phyloP scores from a whole-genome alignment of 2,888 invertebrate species.

The Anaspis maculata region DNA sequence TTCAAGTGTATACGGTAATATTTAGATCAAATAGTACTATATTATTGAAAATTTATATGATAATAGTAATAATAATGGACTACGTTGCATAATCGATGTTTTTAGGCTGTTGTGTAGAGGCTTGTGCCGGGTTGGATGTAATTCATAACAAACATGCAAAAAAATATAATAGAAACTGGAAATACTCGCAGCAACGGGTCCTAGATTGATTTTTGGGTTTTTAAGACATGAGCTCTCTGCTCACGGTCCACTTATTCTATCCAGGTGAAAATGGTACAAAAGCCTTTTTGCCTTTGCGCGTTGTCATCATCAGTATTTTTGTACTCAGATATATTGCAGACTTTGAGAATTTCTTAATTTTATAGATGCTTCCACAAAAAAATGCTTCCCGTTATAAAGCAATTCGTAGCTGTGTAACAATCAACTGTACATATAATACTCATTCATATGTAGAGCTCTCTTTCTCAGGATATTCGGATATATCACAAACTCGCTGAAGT shows the following conservation, averaged over 20 bases:
- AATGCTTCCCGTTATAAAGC: slow-evolving; percentile 30
- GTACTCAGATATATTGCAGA: slow-evolving; percentile 31
- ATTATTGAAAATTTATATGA: slow-evolving; percentile 12
- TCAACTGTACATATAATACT: slow-evolving; percentile 10
- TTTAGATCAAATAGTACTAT: slow-evolving; percentile 22
- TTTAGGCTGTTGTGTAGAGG: slow-evolving; percentile 32
- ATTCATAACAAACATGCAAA: too few relatives aligned
- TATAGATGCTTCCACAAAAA: slow-evolving; percentile 33
- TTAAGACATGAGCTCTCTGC: neutral
- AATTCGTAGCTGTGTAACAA: slow-evolving; percentile 18
- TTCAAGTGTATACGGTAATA: slow-evolving; percentile 41
- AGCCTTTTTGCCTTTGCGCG: slow-evolving; percentile 39
- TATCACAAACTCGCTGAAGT: slow-evolving; percentile 19
- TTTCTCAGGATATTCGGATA: slow-evolving; percentile 20
- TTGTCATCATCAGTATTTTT: too few relatives aligned
- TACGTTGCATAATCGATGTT: slow-evolving; percentile 34
- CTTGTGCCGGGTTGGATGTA: slow-evolving; percentile 9
- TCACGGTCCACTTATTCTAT: slow-evolving; percentile 22
- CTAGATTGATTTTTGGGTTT: too few relatives aligned
- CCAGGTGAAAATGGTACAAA: slow-evolving; percentile 42
- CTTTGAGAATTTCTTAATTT: slow-evolving; percentile 25
- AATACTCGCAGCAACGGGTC: too few relatives aligned
- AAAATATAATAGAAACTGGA: too few relatives aligned
- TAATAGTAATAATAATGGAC: slow-evolving; percentile 29
- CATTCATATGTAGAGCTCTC: slow-evolving; percentile 12